Evolutionary conservation across 2,797 vertebrate species (phyloP), one percentile per base, ranked within the genome.

Genomic region (Novumbra hubbsi): DNA sequence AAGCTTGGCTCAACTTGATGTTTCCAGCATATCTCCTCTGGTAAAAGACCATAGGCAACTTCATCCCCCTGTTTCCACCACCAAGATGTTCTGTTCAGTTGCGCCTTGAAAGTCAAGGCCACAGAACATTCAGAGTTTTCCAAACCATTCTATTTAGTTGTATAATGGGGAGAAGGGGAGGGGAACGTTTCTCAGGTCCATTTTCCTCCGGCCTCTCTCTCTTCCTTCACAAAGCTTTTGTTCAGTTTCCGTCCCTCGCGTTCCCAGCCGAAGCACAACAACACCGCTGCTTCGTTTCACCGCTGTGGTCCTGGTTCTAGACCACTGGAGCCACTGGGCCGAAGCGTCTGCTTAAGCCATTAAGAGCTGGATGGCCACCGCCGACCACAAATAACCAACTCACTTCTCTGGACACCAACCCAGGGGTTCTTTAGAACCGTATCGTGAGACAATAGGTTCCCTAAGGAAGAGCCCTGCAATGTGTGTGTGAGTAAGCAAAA

Each of bases 171-270:
- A 73, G 57, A 38, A 72, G 17, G 6, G 14, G 1, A 48, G n/a
- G 49, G 38, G 27, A n/a, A 55, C 7, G 50, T 55, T 19, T 52
- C 19, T 55, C 65, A 73, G 74, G 74, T 84, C 78, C 38, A 27
- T 82, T 76, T 16, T 4, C 7, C 60, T 63, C 71, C 76, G 32
- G 84, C 73, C 84, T 84, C 1, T 90, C 88, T 88, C 83, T 85
- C 34, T 7, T 38, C 34, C 34, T 38, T 38, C 34, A 38, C 82
- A 81, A 86, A 80, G 76, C 81, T 89, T 71, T 90, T 87, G 82
- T 90, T 90, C 89, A 87, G 81, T 91, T 91, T 88, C 86, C 88
- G 89, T 91, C 87, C 86, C 88, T 90, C 90, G 87, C 86, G 50
- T 71, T 87, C 85, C 84, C 73, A 73, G 82, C 81, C 41, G 84